Evolutionary conservation across 2,888 invertebrate species (phyloP).

Genomic region (Leucoptera coffeella): DNA sequence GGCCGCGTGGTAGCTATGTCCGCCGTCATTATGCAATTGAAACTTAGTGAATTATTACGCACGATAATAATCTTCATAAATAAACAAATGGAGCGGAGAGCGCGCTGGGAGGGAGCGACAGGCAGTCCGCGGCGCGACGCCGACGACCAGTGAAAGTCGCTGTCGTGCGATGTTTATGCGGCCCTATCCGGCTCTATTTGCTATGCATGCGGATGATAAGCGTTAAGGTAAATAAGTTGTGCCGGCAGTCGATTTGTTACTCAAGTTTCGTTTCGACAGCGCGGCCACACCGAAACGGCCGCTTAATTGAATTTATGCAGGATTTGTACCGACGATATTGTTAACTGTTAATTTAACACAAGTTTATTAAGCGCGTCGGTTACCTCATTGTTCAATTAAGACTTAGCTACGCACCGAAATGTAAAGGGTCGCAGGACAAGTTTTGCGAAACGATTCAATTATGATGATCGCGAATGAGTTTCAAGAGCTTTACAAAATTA

Average conservation of each 20-base stretch:
- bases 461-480: no score
- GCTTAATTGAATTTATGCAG: slow-evolving; percentile 42
- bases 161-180: not conserved
- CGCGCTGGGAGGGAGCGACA: slow-evolving; percentile 15
- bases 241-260: slow-evolving; percentile 20
- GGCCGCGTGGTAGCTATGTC: slow-evolving; percentile 32
- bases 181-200: no score
- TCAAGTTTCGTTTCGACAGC: slow-evolving; percentile 19
- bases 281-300: slow-evolving; percentile 8
- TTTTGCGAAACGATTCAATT: no score
- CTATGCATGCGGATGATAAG: no score
- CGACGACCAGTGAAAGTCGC: not conserved
- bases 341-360: slow-evolving; percentile 33
- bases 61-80: slow-evolving; percentile 48
- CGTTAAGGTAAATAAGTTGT: slow-evolving; percentile 15
- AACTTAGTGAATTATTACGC: slow-evolving; percentile 52
- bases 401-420: no score
- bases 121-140: slow-evolving; percentile 4
- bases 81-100: slow-evolving; percentile 30
- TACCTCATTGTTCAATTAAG: no score
- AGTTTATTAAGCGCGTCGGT: no score
- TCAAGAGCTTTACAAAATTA: no score
- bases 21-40: slow-evolving; percentile 51
- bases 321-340: slow-evolving; percentile 23
- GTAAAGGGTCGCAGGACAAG: no score